Evolutionary conservation across 2,113 vertebrate genomes (phyloP).

Genomic region (Chloroceryle aenea): DNA sequence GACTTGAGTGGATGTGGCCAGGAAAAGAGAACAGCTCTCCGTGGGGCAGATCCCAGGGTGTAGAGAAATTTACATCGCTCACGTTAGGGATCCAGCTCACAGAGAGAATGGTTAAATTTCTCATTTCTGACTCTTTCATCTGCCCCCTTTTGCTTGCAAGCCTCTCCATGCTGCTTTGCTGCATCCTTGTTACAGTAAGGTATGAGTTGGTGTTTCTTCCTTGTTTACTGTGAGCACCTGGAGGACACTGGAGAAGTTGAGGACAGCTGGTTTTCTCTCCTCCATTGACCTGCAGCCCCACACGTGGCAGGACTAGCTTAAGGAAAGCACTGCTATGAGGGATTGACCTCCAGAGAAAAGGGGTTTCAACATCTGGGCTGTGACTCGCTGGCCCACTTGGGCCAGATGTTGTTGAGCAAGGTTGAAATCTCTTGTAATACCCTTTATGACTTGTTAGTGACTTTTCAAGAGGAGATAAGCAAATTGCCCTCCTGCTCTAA

Average conservation of each 20-base stretch:
- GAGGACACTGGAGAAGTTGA: neutral
- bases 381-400: neutral
- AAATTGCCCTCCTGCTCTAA: neutral
- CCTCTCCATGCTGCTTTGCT: neutral
- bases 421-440: neutral
- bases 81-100: accelerated
- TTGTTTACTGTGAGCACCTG: neutral
- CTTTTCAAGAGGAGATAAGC: neutral
- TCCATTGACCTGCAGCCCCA: neutral
- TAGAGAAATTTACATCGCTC: neutral
- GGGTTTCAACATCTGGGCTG: neutral
- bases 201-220: neutral
- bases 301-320: neutral
- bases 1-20: neutral
- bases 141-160: neutral
- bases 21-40: neutral
- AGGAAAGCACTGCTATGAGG: neutral
- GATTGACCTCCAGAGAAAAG: neutral
- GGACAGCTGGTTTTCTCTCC: neutral
- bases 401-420: neutral
- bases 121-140: neutral
- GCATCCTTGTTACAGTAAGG: neutral
- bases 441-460: neutral
- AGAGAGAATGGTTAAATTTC: neutral
- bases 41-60: neutral